These are phyloP conservation scores for Pteronotus mesoamericanus DNA, from an alignment of 2,797 vertebrate species.

Conservation along the genomic window DNA sequence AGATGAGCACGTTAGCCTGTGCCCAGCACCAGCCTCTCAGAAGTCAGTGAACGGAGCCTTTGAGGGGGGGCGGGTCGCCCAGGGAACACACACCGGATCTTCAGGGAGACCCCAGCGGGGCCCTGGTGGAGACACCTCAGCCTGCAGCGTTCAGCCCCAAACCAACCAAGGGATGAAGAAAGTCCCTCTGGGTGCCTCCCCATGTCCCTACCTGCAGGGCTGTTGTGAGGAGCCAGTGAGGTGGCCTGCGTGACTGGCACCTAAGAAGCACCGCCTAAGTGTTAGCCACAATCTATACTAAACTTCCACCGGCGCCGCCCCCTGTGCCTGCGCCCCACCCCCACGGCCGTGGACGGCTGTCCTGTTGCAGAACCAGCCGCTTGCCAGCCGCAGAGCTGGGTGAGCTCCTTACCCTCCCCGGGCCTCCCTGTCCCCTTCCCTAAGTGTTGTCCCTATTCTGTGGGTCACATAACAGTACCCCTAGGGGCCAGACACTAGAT, in stretches of 20 bases:
- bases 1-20: too few species aligned
- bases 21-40: not conserved
- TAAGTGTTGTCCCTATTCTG: not conserved
- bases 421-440: not conserved
- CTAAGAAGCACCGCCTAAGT: not conserved
- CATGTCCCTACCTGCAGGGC: not conserved
- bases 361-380: not conserved
- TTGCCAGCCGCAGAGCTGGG: rapidly evolving
- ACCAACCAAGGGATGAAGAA: not conserved
- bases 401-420: not conserved
- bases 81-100: not conserved
- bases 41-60: not conserved
- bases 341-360: rapidly evolving
- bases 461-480: not conserved
- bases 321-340: not conserved
- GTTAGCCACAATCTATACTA: rapidly evolving
- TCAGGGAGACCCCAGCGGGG: not conserved
- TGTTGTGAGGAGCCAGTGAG: not conserved
- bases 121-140: not conserved
- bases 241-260: not conserved
- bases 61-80: not conserved
- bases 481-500: not conserved
- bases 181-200: not conserved
- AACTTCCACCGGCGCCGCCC: too few species aligned
- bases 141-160: not conserved